phyloP scores from a whole-genome alignment of 2,888 invertebrate genomes.

The Mongoloraphidia duomilia region DNA sequence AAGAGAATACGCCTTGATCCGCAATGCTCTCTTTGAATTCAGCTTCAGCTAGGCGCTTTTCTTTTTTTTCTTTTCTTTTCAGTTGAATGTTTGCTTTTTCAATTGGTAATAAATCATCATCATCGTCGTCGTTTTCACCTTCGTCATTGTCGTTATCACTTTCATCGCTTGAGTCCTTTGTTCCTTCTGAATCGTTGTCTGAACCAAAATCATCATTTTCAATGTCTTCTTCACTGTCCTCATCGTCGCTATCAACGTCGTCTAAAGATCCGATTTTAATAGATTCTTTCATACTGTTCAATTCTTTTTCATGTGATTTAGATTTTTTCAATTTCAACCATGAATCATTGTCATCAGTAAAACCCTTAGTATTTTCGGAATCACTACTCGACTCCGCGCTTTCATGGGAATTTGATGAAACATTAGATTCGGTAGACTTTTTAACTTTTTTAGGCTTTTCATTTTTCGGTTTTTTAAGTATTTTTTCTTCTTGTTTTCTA shows the following conservation, averaged over 20 bases:
- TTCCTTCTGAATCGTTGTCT: slow-evolving; percentile 21
- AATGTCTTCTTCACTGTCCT: slow-evolving; percentile 21
- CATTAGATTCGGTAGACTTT: slow-evolving; percentile 8
- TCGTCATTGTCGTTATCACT: slow-evolving; percentile 22
- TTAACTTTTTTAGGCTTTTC: slow-evolving; percentile 19
- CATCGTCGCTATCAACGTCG: slow-evolving; percentile 17
- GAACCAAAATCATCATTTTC: slow-evolving; percentile 15
- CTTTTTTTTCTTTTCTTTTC: slow-evolving; percentile 53
- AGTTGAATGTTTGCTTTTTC: slow-evolving; percentile 71
- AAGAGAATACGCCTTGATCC: slow-evolving; percentile 60
- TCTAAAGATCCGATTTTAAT: slow-evolving; percentile 20
- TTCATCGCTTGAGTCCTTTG: slow-evolving; percentile 21
- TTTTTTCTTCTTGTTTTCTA: slow-evolving; percentile 22
- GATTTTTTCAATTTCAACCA: slow-evolving; percentile 48
- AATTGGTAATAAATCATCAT: slow-evolving; percentile 66
- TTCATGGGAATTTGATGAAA: no score
- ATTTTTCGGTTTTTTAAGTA: slow-evolving; percentile 14
- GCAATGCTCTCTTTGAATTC: slow-evolving; percentile 71
- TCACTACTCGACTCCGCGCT: no score
- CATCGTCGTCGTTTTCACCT: slow-evolving; percentile 32
- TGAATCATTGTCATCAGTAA: slow-evolving; percentile 54
- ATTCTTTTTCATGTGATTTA: slow-evolving; percentile 2
- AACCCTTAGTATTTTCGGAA: slow-evolving; percentile 30
- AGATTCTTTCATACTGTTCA: slow-evolving; percentile 6
- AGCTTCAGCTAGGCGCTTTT: slow-evolving; percentile 58